Evolutionary conservation across 2,888 invertebrate species (phyloP).

Genomic region (Melinaea menophilus): DNA sequence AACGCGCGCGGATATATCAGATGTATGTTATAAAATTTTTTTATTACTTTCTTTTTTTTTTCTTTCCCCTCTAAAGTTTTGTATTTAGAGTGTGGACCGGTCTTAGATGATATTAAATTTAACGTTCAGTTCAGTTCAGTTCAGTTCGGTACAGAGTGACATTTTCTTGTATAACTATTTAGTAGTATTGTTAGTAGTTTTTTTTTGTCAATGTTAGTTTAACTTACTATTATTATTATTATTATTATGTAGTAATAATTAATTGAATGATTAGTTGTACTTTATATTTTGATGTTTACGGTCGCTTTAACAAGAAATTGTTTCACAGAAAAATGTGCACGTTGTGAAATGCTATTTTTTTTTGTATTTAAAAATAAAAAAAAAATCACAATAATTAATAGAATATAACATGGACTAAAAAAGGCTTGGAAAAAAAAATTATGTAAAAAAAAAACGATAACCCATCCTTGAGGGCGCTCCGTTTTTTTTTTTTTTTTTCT

Average conservation of each 20-base stretch:
- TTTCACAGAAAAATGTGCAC: conserved; percentile 14
- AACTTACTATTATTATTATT: conserved; percentile 41
- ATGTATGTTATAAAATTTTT: conserved; percentile 22
- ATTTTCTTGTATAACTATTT: conserved; percentile 11
- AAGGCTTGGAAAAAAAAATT: too few relatives aligned
- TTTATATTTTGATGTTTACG: conserved; percentile 34
- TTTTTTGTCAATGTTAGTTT: conserved; percentile 61
- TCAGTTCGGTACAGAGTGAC: conserved; percentile 9
- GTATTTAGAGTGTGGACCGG: conserved; percentile 19
- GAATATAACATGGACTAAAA: conserved; percentile 37
- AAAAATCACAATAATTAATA: conserved; percentile 46
- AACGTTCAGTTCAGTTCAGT: conserved; percentile 15
- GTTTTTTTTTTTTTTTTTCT: conserved; percentile 6
- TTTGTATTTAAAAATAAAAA: conserved; percentile 57
- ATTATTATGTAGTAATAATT: conserved; percentile 48
- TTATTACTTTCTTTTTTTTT: conserved; percentile 31
- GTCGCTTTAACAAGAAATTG: conserved; percentile 11
- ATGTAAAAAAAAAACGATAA: conserved; percentile 45
- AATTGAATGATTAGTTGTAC: conserved; percentile 43
- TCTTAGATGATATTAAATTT: conserved; percentile 6
- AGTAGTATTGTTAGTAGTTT: conserved; percentile 5
- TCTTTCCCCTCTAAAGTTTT: conserved; percentile 18
- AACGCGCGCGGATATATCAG: conserved; percentile 26
- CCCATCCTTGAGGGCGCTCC: conserved; percentile 39
- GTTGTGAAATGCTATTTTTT: conserved; percentile 28